Evolutionary conservation across 2,113 vertebrate species (phyloP).

Genomic region (Mellivora capensis): DNA sequence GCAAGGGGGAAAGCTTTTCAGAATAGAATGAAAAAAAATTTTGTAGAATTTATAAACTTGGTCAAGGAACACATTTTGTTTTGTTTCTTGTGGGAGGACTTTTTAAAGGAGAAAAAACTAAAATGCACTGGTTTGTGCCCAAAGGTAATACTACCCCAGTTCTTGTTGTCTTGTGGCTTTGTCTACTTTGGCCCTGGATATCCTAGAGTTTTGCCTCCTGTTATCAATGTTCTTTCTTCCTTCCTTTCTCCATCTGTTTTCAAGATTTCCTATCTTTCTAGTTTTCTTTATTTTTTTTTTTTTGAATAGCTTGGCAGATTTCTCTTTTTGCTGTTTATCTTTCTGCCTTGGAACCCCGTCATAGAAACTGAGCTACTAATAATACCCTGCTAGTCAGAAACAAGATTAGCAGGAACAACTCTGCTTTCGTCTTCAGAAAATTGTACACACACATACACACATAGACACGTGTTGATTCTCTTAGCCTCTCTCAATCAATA

Average conservation of each 20-base stretch:
- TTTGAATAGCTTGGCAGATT: background rate
- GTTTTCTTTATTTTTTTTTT: background rate
- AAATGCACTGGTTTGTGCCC: background rate
- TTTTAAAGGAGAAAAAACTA: background rate
- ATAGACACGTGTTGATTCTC: background rate
- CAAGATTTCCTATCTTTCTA: background rate
- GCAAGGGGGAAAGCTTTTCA: background rate
- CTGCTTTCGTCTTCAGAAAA: background rate
- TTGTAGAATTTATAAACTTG: background rate
- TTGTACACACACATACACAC: background rate
- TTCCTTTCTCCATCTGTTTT: background rate
- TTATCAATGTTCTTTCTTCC: background rate
- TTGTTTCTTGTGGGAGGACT: background rate
- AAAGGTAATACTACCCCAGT: background rate
- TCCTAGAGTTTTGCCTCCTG: background rate
- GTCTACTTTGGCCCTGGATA: accelerated
- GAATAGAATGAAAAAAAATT: background rate
- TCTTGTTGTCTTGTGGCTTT: background rate
- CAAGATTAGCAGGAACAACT: background rate
- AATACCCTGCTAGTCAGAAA: background rate
- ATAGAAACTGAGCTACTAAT: background rate
- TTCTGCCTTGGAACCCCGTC: background rate
- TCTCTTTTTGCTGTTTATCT: background rate
- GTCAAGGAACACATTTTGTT: background rate
- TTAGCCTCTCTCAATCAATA: background rate